Conservation (phyloP, 1,140 invertebrate genomes). For the Gonatopus flavifemur region DNA sequence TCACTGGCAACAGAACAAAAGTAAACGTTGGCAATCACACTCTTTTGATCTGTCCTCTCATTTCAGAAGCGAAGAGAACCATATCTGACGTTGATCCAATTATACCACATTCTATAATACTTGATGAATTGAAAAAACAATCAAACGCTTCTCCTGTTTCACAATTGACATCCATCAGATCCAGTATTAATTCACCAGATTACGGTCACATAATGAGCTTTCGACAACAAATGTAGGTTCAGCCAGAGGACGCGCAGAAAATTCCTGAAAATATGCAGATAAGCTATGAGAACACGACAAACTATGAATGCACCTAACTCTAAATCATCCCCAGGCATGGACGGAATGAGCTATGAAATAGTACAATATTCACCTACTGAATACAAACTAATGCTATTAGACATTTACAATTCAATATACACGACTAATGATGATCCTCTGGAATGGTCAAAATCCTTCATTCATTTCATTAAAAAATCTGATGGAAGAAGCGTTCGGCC, state of each 20-base stretch:
- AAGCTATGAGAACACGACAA: background rate
- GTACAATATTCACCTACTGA: too few species aligned
- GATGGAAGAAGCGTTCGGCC: too few species aligned
- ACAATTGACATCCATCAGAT: background rate
- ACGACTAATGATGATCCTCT: too few species aligned
- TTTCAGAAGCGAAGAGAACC: background rate
- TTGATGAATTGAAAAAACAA: constrained; percentile 3
- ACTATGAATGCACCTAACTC: too few species aligned
- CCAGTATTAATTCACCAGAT: background rate
- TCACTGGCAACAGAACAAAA: too few species aligned
- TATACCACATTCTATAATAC: constrained; percentile 9
- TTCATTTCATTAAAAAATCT: too few species aligned
- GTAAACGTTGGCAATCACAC: too few species aligned
- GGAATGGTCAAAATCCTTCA: too few species aligned
- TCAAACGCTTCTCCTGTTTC: background rate
- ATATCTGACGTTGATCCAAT: constrained; percentile 21
- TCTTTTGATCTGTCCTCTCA: background rate
- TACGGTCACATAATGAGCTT: constrained; percentile 1
- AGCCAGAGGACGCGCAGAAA: background rate
- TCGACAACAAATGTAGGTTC: background rate
- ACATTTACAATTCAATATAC: background rate
- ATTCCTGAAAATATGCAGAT: background rate
- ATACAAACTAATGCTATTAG: too few species aligned
- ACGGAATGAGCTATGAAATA: too few species aligned
- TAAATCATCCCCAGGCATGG: too few species aligned